Percentiles rank a stretch among this genome's conserved stretches.
Conservation (phyloP, 2,113 vertebrate genomes). For the Pionites leucogaster region DNA sequence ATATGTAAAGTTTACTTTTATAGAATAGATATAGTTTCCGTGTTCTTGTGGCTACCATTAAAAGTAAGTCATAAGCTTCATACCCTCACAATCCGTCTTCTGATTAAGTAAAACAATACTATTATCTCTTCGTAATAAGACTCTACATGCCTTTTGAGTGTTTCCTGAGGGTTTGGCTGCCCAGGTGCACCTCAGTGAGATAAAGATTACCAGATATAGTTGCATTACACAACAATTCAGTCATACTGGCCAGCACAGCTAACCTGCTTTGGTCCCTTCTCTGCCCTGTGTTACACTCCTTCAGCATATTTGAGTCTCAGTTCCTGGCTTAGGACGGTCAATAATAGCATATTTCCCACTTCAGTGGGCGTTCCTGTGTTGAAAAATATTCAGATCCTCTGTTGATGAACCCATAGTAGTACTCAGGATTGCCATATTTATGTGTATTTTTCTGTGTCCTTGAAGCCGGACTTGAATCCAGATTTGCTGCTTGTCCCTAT, state of each 20-base stretch:
- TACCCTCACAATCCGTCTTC: background rate
- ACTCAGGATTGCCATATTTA: background rate
- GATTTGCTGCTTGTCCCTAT: background rate
- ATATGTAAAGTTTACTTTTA: background rate
- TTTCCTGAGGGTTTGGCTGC: background rate
- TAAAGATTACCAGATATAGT: background rate
- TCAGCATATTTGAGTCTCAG: background rate
- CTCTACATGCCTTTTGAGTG: background rate
- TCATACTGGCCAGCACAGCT: background rate
- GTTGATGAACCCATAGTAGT: background rate
- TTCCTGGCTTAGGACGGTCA: background rate
- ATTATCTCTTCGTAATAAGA: background rate
- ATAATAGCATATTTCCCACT: background rate
- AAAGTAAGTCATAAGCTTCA: background rate
- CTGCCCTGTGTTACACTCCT: background rate
- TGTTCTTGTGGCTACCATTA: background rate
- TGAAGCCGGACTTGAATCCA: background rate
- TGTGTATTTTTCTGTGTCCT: background rate
- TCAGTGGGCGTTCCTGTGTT: background rate
- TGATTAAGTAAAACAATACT: background rate
- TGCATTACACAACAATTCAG: rapidly evolving
- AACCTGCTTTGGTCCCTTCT: background rate
- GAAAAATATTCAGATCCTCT: background rate
- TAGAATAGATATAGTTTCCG: background rate
- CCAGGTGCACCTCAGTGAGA: background rate